These are phyloP conservation scores for Gobio occitaniae DNA, from an alignment of 2,797 vertebrate genomes.

Conservation along the genomic window DNA sequence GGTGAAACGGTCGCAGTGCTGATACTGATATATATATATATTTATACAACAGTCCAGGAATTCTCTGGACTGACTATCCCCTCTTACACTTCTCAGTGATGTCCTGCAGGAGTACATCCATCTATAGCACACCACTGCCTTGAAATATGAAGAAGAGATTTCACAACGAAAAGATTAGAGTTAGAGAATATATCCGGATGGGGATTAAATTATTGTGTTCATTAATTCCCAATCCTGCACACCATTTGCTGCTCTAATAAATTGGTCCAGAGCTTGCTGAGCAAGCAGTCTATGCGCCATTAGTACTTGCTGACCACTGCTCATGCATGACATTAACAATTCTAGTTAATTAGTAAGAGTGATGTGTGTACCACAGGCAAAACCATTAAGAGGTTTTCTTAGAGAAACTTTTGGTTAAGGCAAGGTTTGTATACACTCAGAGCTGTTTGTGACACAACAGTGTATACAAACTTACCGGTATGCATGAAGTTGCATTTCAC, in stretches of 20 bases:
- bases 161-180: background rate
- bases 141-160: background rate
- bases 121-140: background rate
- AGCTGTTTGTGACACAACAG: background rate
- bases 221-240: conserved; percentile 46
- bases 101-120: background rate
- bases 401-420: conserved; percentile 58
- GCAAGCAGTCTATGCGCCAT: conserved; percentile 56
- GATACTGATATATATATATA: too few species aligned
- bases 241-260: conserved; percentile 51
- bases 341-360: conserved; percentile 74
- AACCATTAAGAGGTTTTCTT: conserved; percentile 74
- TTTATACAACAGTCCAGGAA: too few species aligned
- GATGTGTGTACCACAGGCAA: conserved; percentile 72
- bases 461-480: background rate
- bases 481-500: background rate
- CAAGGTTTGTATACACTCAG: conserved; percentile 33
- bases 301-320: conserved; percentile 61
- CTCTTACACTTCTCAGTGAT: background rate
- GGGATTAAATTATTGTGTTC: conserved; percentile 49
- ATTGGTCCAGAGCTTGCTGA: conserved; percentile 48
- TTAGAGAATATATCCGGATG: conserved; percentile 48
- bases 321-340: conserved; percentile 70
- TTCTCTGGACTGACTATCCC: too few species aligned
- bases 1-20: too few species aligned